Percentiles rank a stretch among this genome's conserved stretches.
Conservation (phyloP, 2,888 invertebrate species). For the Hyalella azteca region DNA sequence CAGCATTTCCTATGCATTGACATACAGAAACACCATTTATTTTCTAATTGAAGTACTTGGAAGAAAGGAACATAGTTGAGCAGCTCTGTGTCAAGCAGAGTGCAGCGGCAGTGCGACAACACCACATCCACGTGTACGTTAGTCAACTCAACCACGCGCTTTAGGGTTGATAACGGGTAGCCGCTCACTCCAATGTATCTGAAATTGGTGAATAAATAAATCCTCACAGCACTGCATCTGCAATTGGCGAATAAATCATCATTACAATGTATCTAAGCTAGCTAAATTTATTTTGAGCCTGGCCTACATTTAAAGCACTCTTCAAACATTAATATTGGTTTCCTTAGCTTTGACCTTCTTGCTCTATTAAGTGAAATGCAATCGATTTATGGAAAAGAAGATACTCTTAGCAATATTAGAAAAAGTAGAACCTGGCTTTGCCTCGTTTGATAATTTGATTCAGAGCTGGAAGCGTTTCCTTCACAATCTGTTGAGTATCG, state of each 20-base stretch:
- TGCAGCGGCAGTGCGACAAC: constrained; percentile 80
- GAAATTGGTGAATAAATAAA: constrained; percentile 65
- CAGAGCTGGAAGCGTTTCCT: constrained; percentile 85
- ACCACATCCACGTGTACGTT: constrained; percentile 73
- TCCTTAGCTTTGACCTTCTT: no score
- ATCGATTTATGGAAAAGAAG: no score
- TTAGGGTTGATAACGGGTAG: constrained; percentile 79
- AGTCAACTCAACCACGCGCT: constrained; percentile 73
- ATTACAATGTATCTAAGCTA: no score
- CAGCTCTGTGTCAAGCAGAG: constrained; percentile 79
- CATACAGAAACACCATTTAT: no score
- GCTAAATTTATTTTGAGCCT: no score
- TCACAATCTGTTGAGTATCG: constrained; percentile 74
- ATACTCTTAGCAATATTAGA: no score
- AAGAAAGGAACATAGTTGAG: constrained; percentile 76
- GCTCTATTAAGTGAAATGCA: no score
- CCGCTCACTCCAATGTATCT: constrained; percentile 75
- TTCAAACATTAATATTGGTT: no score
- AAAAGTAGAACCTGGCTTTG: constrained; percentile 72
- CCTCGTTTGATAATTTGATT: constrained; percentile 74
- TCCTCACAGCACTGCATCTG: no score
- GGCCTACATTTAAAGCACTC: no score
- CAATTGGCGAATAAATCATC: no score
- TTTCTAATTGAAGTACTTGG: constrained; percentile 71
- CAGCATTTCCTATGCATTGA: no score